Base-by-base conservation (phyloP, 2,113 vertebrate genomes). In the Lynx canadensis region DNA sequence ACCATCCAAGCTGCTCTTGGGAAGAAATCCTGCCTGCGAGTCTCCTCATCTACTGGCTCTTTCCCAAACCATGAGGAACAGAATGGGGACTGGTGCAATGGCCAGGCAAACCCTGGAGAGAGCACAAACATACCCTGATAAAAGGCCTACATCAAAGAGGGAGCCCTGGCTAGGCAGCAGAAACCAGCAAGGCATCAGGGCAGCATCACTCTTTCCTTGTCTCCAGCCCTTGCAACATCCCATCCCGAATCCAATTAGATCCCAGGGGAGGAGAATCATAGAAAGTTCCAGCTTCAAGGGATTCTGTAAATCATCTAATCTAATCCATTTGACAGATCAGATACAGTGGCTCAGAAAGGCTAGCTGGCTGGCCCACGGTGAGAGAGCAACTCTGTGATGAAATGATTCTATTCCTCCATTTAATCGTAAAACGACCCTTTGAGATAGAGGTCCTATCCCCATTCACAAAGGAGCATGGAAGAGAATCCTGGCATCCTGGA, bases 1-100 rank as follows among this genome's bases (percentile, higher is more conserved):
- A 95, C 92, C 85, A 96, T 98, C 96, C 97, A 93, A 89, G 94
- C 69, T 71, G 94, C 97, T 98, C 69, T 98, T 97, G 95, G 97
- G 97, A 98, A 96, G 95, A 96, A 98, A 98, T 97, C 94, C 91
- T 96, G 89, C 60, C 97, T 98, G 50, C 97, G 97, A 98, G 98
- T 95, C 80, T 97, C 81, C 33, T 12, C 27, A 71, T 98, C 98
- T 95, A 85, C 96, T 97, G 97, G 97, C 95, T 93, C 25, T n/a
- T 92, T 90, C 95, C 91, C 95, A 97, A 68, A 82, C 71, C 65
- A 71, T 38, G 55, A 89, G 89, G 86, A 97, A 95, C 89, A 95
- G 96, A 82, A 85, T 12, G 68, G 90, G 93, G 98, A 84, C 93
- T 45, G 87, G 82, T 60, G 79, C 27, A 15, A 29, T 41, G 82